These are phyloP conservation scores for Micropterix aruncella DNA, from an alignment of 2,888 invertebrate species.

Conservation along the genomic window DNA sequence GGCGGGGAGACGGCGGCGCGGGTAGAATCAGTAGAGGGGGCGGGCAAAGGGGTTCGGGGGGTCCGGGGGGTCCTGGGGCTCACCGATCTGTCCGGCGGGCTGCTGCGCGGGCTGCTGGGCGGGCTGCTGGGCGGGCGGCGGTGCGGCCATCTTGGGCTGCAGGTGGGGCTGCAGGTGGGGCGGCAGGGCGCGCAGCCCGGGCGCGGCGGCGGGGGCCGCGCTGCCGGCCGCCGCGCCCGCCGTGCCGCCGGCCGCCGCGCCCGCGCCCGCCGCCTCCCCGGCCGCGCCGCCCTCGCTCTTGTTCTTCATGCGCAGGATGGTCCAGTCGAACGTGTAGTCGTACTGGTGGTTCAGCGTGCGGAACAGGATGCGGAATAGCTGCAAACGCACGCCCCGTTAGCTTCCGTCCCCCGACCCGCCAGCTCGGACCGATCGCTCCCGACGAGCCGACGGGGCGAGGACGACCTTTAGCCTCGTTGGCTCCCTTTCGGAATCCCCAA, in stretches of 20 bases:
- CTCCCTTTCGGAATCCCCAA: no score
- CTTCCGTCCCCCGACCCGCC: no score
- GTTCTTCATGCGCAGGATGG: constrained; percentile 82
- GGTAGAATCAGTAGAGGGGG: no score
- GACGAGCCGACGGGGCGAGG: no score
- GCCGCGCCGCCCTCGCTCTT: constrained; percentile 28
- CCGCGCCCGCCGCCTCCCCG: constrained; percentile 23
- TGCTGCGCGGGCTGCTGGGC: neutral
- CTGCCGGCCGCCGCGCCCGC: constrained; percentile 1
- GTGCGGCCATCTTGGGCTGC: neutral
- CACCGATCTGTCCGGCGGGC: neutral
- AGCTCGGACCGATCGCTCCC: no score
- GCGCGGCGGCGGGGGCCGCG: neutral
- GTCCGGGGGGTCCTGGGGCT: no score
- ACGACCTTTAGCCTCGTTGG: no score
- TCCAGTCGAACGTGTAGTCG: constrained; percentile 99
- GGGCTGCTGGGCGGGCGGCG: neutral
- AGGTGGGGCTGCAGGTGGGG: neutral
- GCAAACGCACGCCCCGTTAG: no score
- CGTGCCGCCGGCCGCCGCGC: constrained; percentile 13
- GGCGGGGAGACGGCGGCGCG: no score
- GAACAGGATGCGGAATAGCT: constrained; percentile 93
- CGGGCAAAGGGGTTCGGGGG: no score
- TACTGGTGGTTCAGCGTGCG: constrained; percentile 98
- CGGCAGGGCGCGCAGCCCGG: neutral